A percentile compares a stretch with the other conserved stretches of the same genome.
Conservation (phyloP, 2,888 invertebrate species). For the Cryptus viduatorius region DNA sequence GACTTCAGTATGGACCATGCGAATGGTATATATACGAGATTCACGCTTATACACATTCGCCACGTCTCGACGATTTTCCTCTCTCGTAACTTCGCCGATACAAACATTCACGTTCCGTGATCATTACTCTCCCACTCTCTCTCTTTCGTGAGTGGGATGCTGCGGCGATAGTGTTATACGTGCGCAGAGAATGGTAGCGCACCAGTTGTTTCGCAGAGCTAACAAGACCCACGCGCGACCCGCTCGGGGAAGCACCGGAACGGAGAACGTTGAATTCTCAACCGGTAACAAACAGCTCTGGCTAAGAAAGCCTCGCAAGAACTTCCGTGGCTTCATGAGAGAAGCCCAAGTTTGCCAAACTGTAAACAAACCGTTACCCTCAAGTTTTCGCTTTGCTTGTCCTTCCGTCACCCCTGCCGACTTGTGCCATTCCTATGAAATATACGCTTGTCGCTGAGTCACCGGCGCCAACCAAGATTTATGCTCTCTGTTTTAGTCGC, state of each 20-base stretch:
- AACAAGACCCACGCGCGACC: background rate
- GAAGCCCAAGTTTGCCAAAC: constrained; percentile 21
- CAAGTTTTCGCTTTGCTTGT: constrained; percentile 16
- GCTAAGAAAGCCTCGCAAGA: background rate
- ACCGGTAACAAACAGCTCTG: background rate
- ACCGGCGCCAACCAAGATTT: background rate
- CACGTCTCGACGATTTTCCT: background rate
- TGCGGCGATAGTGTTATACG: background rate
- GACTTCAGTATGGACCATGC: background rate
- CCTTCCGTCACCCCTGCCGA: background rate
- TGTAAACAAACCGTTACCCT: constrained; percentile 36
- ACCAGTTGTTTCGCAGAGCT: background rate
- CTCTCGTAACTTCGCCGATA: constrained; percentile 16
- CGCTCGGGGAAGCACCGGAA: background rate
- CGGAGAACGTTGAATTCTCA: constrained; percentile 7
- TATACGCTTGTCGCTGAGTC: background rate
- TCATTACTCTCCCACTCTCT: constrained; percentile 21
- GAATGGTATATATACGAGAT: constrained; percentile 1
- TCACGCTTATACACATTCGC: background rate
- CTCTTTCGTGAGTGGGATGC: background rate
- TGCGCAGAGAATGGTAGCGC: background rate
- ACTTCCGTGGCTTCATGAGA: constrained; percentile 22
- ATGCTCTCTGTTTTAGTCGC: background rate
- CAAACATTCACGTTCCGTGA: constrained; percentile 13
- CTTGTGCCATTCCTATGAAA: background rate